Evolutionary conservation across 2,888 invertebrate genomes (phyloP).

Genomic region (Ditula angustiorana): DNA sequence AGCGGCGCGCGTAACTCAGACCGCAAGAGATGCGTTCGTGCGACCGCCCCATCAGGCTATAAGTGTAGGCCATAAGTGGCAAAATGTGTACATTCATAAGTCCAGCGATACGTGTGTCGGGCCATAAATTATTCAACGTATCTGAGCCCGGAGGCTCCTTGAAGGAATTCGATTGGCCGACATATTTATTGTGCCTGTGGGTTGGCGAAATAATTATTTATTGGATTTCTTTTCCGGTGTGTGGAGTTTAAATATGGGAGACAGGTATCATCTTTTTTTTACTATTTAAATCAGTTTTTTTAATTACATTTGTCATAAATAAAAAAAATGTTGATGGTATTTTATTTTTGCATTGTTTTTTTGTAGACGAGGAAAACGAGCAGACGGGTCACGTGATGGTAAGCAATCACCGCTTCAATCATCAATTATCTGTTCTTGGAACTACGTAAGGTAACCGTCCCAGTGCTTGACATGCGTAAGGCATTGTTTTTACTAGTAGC

Average conservation of each 20-base stretch:
- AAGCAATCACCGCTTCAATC: no score
- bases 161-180: constrained; percentile 62
- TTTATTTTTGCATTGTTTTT: no score
- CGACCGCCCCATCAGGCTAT: constrained; percentile 63
- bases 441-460: no score
- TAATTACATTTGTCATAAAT: no score
- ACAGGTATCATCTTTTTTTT: background rate
- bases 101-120: constrained; percentile 69
- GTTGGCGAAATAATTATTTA: constrained; percentile 25
- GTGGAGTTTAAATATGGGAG: background rate
- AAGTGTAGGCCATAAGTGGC: constrained; percentile 77
- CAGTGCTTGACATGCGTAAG: no score
- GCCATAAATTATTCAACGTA: constrained; percentile 76
- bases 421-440: no score
- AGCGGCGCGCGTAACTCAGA: constrained; percentile 25
- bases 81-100: constrained; percentile 82
- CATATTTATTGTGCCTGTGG: constrained; percentile 52
- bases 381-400: no score
- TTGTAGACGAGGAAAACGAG: no score
- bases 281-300: no score
- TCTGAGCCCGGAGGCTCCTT: constrained; percentile 49
- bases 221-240: background rate
- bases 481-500: no score
- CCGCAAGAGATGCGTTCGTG: constrained; percentile 51
- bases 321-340: no score